Percentiles rank a stretch among this genome's conserved stretches.
phyloP scores from a whole-genome alignment of 2,113 vertebrate species.

The Percopsis transmontana region DNA sequence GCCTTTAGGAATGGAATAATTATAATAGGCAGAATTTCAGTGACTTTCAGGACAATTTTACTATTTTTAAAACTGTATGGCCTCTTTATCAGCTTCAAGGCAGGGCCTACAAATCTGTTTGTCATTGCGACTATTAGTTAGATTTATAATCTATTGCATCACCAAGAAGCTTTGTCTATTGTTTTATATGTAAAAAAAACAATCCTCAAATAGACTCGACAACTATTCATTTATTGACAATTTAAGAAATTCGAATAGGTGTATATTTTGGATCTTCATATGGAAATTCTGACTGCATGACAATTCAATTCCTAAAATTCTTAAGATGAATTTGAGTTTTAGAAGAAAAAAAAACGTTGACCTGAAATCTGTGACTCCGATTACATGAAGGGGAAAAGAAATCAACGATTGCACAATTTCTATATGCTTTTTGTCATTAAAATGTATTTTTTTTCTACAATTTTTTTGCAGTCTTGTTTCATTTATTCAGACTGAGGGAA shows the following conservation, averaged over 20 bases:
- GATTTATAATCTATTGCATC: not conserved
- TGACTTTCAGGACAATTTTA: not conserved
- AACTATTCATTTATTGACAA: constrained; percentile 14
- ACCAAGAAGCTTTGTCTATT: not conserved
- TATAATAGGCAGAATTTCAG: not conserved
- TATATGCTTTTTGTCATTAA: constrained; percentile 96
- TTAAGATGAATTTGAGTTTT: constrained; percentile 65
- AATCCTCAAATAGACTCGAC: not conserved
- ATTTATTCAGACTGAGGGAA: constrained; percentile 47
- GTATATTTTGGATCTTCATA: not conserved
- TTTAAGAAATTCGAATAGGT: constrained; percentile 6
- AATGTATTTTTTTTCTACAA: constrained; percentile 82
- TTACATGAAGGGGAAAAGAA: constrained; percentile 79
- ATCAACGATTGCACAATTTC: constrained; percentile 91
- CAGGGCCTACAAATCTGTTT: not conserved
- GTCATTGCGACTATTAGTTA: not conserved
- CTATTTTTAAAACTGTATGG: constrained; percentile 27
- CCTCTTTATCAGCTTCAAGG: constrained; percentile 4
- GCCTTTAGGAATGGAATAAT: not conserved
- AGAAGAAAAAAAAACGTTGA: constrained; percentile 61
- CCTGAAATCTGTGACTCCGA: constrained; percentile 76
- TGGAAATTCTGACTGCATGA: not conserved
- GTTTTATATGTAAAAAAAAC: not conserved
- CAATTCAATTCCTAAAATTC: constrained; percentile 30
- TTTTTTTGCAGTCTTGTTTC: constrained; percentile 51